These are phyloP conservation scores for Podarcis muralis DNA, from an alignment of 2,113 vertebrate species.

Conservation along the genomic window DNA sequence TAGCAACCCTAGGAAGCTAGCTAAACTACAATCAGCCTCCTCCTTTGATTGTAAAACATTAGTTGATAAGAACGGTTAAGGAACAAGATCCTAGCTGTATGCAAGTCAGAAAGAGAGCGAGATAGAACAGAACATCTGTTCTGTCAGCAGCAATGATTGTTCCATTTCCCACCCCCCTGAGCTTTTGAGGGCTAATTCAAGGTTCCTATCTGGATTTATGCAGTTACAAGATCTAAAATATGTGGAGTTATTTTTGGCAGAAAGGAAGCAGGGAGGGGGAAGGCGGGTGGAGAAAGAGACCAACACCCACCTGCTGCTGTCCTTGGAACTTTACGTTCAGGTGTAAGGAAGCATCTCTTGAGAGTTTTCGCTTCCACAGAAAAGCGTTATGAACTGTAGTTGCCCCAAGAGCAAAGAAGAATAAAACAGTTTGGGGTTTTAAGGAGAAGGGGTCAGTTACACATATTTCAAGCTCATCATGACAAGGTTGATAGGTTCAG, in stretches of 20 bases:
- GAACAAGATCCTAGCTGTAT: conserved; percentile 22
- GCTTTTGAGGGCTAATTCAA: background rate
- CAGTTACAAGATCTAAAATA: conserved; percentile 24
- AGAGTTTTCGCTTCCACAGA: background rate
- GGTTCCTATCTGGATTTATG: background rate
- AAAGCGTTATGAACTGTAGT: background rate
- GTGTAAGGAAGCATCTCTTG: background rate
- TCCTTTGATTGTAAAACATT: conserved; percentile 51
- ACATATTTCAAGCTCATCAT: background rate
- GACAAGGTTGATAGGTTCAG: too few relatives aligned
- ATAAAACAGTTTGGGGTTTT: background rate
- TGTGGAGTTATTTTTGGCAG: background rate
- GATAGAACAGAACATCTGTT: conserved; percentile 28
- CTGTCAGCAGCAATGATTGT: background rate
- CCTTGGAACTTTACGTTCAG: background rate
- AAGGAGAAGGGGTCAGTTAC: background rate
- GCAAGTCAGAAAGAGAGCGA: conserved; percentile 26
- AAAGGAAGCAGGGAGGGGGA: background rate
- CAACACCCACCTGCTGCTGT: background rate
- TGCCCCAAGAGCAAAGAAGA: background rate
- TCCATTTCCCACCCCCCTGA: background rate
- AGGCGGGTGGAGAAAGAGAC: background rate
- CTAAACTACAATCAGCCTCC: conserved; percentile 45
- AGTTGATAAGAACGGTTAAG: conserved; percentile 54
- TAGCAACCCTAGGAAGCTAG: conserved; percentile 11